Evolutionary conservation across 2,113 vertebrate species (phyloP).

Genomic region (Engystomops pustulosus): DNA sequence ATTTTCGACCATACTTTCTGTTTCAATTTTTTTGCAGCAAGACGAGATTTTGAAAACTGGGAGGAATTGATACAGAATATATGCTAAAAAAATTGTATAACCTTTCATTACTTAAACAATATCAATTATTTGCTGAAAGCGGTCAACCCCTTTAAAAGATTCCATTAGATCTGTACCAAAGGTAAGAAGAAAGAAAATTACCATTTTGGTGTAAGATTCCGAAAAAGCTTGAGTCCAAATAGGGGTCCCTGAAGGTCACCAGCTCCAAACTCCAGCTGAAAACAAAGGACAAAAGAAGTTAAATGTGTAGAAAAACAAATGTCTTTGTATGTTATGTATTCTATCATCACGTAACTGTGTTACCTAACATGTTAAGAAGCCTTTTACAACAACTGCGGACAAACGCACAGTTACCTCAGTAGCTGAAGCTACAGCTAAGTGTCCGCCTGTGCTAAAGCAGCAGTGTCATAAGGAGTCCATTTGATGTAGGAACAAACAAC

Average conservation of each 20-base stretch:
- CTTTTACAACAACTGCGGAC: too few species aligned
- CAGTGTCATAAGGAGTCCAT: too few species aligned
- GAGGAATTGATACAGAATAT: too few species aligned
- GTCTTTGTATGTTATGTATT: background rate
- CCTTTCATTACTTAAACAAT: too few species aligned
- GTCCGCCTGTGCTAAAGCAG: background rate
- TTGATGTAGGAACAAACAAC: background rate
- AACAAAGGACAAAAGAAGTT: slow-evolving; percentile 41
- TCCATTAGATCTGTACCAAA: too few species aligned
- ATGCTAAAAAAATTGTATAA: too few species aligned
- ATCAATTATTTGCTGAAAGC: too few species aligned
- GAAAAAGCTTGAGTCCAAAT: slow-evolving; percentile 92
- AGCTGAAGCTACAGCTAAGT: background rate
- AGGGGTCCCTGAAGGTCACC: slow-evolving; percentile 93
- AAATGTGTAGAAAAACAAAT: background rate
- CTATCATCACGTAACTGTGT: background rate
- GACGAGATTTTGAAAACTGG: too few species aligned
- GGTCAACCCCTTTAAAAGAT: too few species aligned
- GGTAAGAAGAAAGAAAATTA: slow-evolving; percentile 67
- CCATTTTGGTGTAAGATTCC: slow-evolving; percentile 93
- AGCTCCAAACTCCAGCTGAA: slow-evolving; percentile 91
- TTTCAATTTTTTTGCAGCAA: too few species aligned
- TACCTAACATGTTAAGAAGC: too few species aligned
- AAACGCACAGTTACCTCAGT: background rate
- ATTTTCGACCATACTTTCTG: too few species aligned